Percentiles rank a stretch among this genome's conserved stretches.
These are phyloP conservation scores for Halcyon senegalensis DNA, from an alignment of 2,113 vertebrate species.

Conservation along the genomic window DNA sequence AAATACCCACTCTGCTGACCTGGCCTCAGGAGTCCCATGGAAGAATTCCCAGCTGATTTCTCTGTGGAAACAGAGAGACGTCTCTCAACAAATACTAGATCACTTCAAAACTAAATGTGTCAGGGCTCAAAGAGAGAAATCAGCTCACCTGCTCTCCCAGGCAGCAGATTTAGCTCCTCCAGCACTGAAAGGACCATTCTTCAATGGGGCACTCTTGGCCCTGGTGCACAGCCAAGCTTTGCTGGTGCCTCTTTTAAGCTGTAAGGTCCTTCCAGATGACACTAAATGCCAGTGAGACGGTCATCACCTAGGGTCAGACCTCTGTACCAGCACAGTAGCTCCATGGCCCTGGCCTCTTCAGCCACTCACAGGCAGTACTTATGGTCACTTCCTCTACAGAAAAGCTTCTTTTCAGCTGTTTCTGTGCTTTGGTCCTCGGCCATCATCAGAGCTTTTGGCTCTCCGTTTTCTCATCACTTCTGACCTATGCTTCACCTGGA, in stretches of 20 bases:
- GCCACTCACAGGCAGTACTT: too few species aligned
- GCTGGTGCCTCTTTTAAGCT: neutral
- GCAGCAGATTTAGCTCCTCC: neutral
- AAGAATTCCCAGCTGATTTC: neutral
- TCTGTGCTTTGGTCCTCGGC: neutral
- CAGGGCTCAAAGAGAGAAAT: neutral
- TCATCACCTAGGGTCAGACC: fast-evolving
- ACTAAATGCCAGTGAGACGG: neutral
- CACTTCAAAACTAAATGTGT: neutral
- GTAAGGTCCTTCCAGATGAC: neutral
- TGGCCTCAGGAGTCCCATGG: neutral
- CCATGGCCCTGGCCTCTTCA: neutral
- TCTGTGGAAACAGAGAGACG: neutral
- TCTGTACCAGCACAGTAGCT: fast-evolving
- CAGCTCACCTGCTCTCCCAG: neutral
- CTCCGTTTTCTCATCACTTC: neutral
- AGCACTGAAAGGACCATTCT: neutral
- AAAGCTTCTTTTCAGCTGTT: neutral
- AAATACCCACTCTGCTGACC: neutral
- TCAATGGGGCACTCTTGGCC: too few species aligned
- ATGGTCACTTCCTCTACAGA: neutral
- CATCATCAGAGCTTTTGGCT: neutral
- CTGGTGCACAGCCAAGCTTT: neutral
- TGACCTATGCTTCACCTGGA: neutral
- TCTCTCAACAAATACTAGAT: neutral